phyloP scores from a whole-genome alignment of 2,797 vertebrate genomes.

The Chloroceryle amazona region DNA sequence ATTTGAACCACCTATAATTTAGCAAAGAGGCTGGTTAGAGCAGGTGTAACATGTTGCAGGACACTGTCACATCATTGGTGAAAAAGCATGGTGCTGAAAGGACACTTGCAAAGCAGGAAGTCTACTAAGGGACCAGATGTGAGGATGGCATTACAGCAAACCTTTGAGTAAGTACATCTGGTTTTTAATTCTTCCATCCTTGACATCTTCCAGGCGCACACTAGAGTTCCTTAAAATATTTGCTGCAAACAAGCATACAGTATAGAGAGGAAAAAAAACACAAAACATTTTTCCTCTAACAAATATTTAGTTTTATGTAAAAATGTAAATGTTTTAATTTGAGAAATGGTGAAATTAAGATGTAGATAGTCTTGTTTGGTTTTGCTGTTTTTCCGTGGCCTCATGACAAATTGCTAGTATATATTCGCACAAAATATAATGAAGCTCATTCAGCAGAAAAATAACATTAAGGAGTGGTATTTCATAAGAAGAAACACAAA shows the following conservation, averaged over 20 bases:
- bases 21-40: background rate
- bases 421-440: constrained; percentile 2
- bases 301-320: background rate
- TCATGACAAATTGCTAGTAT: background rate
- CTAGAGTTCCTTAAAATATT: background rate
- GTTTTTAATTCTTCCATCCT: background rate
- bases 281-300: background rate
- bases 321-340: background rate
- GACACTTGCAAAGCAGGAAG: background rate
- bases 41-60: background rate
- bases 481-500: constrained; percentile 44
- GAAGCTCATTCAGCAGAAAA: constrained; percentile 11
- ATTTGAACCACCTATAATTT: background rate
- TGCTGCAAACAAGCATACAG: background rate
- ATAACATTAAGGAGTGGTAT: background rate
- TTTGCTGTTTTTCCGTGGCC: background rate
- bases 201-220: background rate
- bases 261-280: background rate
- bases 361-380: background rate
- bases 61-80: background rate
- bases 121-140: background rate
- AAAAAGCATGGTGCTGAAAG: background rate
- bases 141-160: background rate
- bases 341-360: background rate
- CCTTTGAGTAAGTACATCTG: background rate